Evolutionary conservation across 2,888 invertebrate species (phyloP).

Genomic region (Aplocera efformata): DNA sequence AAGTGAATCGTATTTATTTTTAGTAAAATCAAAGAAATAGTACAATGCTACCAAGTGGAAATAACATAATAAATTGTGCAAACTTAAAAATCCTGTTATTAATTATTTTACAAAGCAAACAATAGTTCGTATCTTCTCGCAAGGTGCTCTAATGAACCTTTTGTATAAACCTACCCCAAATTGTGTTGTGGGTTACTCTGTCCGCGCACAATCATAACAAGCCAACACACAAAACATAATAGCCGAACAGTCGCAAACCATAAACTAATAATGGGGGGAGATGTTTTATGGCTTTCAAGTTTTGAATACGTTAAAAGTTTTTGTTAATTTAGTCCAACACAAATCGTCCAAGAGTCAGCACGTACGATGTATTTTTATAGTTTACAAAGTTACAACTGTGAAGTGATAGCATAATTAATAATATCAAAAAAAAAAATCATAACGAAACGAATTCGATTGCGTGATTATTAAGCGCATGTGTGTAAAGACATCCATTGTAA

Average conservation of each 20-base stretch:
- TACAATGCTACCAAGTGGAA: no score
- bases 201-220: conserved; percentile 74
- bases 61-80: no score
- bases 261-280: conserved; percentile 81
- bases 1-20: no score
- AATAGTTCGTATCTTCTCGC: conserved; percentile 1
- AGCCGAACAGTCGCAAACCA: conserved; percentile 73
- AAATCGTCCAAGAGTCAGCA: conserved; percentile 61
- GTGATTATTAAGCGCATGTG: no score
- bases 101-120: no score
- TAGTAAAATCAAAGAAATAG: no score
- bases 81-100: no score
- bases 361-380: conserved; percentile 40
- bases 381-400: conserved; percentile 14
- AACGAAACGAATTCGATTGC: no score
- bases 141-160: conserved; percentile 18
- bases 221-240: conserved; percentile 72
- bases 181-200: conserved; percentile 48
- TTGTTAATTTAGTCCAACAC: conserved; percentile 68
- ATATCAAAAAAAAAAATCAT: neutral
- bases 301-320: conserved; percentile 72
- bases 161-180: conserved; percentile 49
- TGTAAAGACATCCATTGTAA: no score
- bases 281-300: conserved; percentile 75
- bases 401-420: neutral